Evolutionary conservation across 2,113 vertebrate species (phyloP), one percentile per base, ranked within the genome.

Genomic region (Speoplatyrhinus poulsoni): DNA sequence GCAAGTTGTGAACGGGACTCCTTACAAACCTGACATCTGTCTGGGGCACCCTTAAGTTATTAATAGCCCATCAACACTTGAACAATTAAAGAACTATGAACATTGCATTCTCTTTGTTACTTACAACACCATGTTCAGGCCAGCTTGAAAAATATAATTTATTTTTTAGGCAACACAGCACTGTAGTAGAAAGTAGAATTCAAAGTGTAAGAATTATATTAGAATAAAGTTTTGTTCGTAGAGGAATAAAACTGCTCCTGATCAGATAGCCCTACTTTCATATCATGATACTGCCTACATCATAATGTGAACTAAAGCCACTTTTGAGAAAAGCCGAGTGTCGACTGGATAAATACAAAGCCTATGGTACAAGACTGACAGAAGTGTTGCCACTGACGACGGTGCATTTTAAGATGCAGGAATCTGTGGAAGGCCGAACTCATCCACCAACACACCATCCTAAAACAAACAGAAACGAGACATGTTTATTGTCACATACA

Each of bases 391-490:
- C 15, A 70, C 49, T 26, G 26, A 26, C 52, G 47, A 36, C 16
- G 3, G 46, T 15, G 46, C 32, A 15, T 69, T 11, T 92, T 97
- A 98, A 81, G 95, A 93, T 71, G 98, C 97, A 66, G 98, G 96
- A 72, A 98, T 98, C 92, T 99, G 98, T 82, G 97, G 97, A 85
- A 99, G 92, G 76, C 97, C 97, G 66, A 99, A 99, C 81, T 99
- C 98, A 69, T 99, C 98, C 90, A 98, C 97, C 90, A 98, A 69
- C 5, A 98, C 95, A 0, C 97, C 97, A 71, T 98, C 97, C 98
- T 99, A 83, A 65, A 82, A 87, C 70, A 60, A 55, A 81, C n/a
- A 16, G 52, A 32, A 16, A 46, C 8, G 26, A 12, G 46, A 49
- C 62, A 52, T 52, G 3, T 46, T n/a, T 26, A 26, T 26, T 26